These are phyloP conservation scores for Takifugu rubripes DNA, from an alignment of 2,797 vertebrate genomes.

Conservation along the genomic window DNA sequence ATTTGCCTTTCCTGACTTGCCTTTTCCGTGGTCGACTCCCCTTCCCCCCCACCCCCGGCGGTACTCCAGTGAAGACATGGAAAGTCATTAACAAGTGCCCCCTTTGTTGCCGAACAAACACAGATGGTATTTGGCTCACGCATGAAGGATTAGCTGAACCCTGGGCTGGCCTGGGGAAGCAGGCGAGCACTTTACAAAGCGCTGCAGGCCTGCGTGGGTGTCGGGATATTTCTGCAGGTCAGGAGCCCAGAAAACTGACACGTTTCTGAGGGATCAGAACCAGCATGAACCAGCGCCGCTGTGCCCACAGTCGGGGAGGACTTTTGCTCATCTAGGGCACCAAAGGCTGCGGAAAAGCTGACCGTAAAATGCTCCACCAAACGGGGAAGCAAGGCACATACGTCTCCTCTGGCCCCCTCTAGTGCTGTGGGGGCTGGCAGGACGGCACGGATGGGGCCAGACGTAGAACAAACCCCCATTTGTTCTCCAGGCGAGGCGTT, in stretches of 20 bases:
- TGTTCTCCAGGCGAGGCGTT: slow-evolving; percentile 62
- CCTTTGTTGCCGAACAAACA: slow-evolving; percentile 83
- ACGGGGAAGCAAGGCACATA: slow-evolving; percentile 34
- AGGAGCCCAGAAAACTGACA: not conserved
- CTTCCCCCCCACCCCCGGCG: slow-evolving; percentile 22
- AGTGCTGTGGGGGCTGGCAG: slow-evolving; percentile 49
- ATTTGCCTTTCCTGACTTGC: slow-evolving; percentile 35
- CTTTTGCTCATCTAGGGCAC: slow-evolving; percentile 8
- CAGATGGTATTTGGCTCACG: slow-evolving; percentile 84
- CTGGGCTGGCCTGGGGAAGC: slow-evolving; percentile 64
- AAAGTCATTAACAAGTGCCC: slow-evolving; percentile 84
- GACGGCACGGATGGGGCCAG: slow-evolving; percentile 46
- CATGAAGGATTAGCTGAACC: slow-evolving; percentile 80
- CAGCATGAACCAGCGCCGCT: not conserved
- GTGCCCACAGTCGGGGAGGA: slow-evolving; percentile 5
- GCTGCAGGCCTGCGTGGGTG: slow-evolving; percentile 49
- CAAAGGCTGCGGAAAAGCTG: slow-evolving; percentile 6
- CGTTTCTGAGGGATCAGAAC: slow-evolving; percentile 3
- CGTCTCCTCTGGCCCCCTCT: slow-evolving; percentile 37
- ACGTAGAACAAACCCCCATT: slow-evolving; percentile 66
- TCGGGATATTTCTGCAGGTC: slow-evolving; percentile 30
- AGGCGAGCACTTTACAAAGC: slow-evolving; percentile 59
- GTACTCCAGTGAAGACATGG: slow-evolving; percentile 75
- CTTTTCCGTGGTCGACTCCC: slow-evolving; percentile 23
- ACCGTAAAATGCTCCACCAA: slow-evolving; percentile 15